Base-by-base conservation (phyloP, 1,140 invertebrate genomes). In the Ostrea denselamellosa region DNA sequence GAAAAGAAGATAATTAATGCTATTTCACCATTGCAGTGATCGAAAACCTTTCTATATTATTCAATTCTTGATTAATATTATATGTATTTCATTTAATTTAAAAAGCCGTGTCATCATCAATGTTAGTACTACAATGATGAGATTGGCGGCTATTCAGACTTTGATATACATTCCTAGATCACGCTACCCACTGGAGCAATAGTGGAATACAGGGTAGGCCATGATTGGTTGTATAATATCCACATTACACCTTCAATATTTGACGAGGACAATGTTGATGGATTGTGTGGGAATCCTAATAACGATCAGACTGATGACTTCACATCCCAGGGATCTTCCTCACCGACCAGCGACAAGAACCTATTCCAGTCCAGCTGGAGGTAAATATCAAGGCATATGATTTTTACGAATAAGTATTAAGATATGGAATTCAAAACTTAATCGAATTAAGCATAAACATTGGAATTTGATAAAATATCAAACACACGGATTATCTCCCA, bases 131-230 rank as follows among this genome's bases (percentile, higher is more conserved):
- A 5, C 34, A 44, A 1, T 1, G 34, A 44, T 44, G 5, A 44
- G 34, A 44, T 44, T 44, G 34, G 5, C 1, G 34, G 5, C 2
- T 44, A 44, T 44, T 44, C 34, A 44, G 34, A 1, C 5, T 62
- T 7, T n/a, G 56, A 19, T 62, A n/a, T 62, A n/a, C 12, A 17
- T 62, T 62, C 56, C n/a, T n/a, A 71, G 68, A 71, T 71, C 14
- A 71, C 25, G 25, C 68, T 71, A 28, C 68, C 68, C 10, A 71
- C 22, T 71, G 68, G 68, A 71, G 68, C 68, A 12, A 71, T 71
- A 14, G 68, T 71, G 25, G 25, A 71, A 0, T 71, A 71, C 28
- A 25, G 28, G 9, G 25, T 71, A 28, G 68, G 68, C 25, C 22
- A 34, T 14, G 10, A 34, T 9, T 71, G 68, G 68, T 34, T 71